Evolutionary conservation across 2,888 invertebrate genomes (phyloP).

Genomic region (Archips crataeganus): DNA sequence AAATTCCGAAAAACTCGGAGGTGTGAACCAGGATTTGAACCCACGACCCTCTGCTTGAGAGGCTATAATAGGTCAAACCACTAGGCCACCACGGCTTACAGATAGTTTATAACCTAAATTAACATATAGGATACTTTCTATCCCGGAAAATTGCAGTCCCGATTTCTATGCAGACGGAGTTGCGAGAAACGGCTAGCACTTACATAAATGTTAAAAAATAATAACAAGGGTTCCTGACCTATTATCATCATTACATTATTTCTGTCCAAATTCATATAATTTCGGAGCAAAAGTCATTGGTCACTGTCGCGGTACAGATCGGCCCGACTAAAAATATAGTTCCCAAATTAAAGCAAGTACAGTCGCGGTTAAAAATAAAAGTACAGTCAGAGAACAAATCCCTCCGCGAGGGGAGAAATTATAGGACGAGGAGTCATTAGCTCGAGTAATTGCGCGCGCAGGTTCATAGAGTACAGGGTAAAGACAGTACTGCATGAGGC

Average conservation of each 20-base stretch:
- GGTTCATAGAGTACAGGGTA: slow-evolving; percentile 17
- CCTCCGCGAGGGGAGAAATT: slow-evolving; percentile 37
- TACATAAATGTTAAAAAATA: too few species aligned
- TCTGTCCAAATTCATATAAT: neutral
- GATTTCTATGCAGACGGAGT: too few species aligned
- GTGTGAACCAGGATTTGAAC: too few species aligned
- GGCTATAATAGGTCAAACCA: too few species aligned
- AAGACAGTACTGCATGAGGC: slow-evolving; percentile 4
- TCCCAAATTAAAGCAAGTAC: slow-evolving; percentile 22
- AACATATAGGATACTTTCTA: too few species aligned
- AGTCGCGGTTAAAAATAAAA: slow-evolving; percentile 36
- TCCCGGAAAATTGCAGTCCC: too few species aligned
- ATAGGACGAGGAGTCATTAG: slow-evolving; percentile 61
- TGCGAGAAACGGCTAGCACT: too few species aligned
- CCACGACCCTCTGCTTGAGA: too few species aligned
- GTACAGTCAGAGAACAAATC: slow-evolving; percentile 41
- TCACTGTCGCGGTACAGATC: slow-evolving; percentile 8
- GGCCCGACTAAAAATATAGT: slow-evolving; percentile 15
- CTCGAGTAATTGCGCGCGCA: slow-evolving; percentile 69
- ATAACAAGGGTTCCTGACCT: neutral
- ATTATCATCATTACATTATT: neutral
- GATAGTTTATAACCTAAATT: too few species aligned
- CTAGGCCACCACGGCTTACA: too few species aligned
- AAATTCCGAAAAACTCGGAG: too few species aligned
- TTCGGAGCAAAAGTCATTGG: neutral